These are phyloP conservation scores for Delichon dasypus DNA, from an alignment of 2,797 vertebrate genomes.

Conservation along the genomic window DNA sequence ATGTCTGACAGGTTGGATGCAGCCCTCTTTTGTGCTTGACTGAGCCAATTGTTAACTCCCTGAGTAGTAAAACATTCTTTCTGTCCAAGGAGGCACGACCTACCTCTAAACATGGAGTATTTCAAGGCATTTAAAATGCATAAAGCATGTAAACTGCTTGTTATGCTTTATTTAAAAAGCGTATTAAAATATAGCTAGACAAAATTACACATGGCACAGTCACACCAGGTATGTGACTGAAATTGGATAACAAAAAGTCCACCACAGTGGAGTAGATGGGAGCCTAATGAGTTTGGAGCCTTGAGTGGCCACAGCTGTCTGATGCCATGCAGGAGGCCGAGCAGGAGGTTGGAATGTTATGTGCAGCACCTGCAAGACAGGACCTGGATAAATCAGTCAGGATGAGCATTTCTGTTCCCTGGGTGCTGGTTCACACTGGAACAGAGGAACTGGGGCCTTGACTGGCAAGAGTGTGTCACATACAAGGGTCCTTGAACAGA, in stretches of 20 bases:
- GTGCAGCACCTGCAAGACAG: background rate
- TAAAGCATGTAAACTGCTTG: background rate
- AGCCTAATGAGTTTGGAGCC: background rate
- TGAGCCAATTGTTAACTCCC: background rate
- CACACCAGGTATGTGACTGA: background rate
- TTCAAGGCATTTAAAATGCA: background rate
- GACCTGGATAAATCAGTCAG: background rate
- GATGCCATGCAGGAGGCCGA: background rate
- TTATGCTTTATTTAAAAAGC: background rate
- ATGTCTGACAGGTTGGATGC: background rate
- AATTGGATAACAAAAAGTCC: background rate
- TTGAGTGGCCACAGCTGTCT: background rate
- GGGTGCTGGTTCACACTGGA: background rate
- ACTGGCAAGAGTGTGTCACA: fast-evolving
- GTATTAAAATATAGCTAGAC: background rate
- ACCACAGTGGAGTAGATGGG: background rate
- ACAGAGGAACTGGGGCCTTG: background rate
- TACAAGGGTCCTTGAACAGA: background rate
- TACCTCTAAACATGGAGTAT: background rate
- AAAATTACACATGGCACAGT: background rate
- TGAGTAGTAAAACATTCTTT: background rate
- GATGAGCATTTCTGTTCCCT: background rate
- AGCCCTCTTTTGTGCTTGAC: background rate
- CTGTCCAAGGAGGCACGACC: background rate
- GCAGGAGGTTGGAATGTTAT: background rate